Percentiles rank a stretch among this genome's conserved stretches.
Conservation (phyloP, 2,888 invertebrate species). For the Ernsta delagoae region DNA sequence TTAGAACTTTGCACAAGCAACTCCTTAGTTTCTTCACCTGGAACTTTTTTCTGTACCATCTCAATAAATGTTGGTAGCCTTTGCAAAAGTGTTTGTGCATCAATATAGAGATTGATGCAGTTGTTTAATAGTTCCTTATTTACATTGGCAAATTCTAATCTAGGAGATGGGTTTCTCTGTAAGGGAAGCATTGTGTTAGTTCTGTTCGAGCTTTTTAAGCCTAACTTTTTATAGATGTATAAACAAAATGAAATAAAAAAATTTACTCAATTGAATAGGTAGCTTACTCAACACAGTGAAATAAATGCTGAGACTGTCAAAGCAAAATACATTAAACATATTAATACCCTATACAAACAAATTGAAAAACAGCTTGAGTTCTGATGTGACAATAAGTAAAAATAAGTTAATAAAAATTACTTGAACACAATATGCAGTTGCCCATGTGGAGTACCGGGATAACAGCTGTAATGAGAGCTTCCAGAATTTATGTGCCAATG, state of each 20-base stretch:
- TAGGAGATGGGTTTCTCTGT: constrained; percentile 60
- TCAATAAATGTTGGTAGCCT: constrained; percentile 63
- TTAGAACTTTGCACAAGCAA: constrained; percentile 60
- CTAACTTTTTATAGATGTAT: too few species aligned
- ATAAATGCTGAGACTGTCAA: too few species aligned
- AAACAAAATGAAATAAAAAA: too few species aligned
- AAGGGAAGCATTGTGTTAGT: constrained; percentile 45
- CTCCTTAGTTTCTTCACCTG: constrained; percentile 53
- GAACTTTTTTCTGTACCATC: constrained; percentile 59
- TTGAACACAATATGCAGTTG: constrained; percentile 73
- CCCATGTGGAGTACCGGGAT: constrained; percentile 92
- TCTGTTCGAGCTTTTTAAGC: too few species aligned
- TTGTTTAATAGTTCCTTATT: constrained; percentile 68
- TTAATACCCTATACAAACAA: too few species aligned
- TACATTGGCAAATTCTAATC: constrained; percentile 60
- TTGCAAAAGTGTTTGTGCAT: constrained; percentile 59
- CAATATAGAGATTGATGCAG: constrained; percentile 71
- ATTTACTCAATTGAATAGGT: too few species aligned
- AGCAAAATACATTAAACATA: too few species aligned
- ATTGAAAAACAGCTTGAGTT: too few species aligned
- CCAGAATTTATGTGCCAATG: constrained; percentile 93
- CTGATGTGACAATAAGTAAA: too few species aligned
- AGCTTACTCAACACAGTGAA: too few species aligned
- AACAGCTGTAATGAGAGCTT: constrained; percentile 94
- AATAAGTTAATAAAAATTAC: constrained; percentile 50